A percentile compares a stretch with the other conserved stretches of the same genome.
Evolutionary conservation across 1,140 invertebrate genomes (phyloP).

Genomic region (Hesperophylax magnus): DNA sequence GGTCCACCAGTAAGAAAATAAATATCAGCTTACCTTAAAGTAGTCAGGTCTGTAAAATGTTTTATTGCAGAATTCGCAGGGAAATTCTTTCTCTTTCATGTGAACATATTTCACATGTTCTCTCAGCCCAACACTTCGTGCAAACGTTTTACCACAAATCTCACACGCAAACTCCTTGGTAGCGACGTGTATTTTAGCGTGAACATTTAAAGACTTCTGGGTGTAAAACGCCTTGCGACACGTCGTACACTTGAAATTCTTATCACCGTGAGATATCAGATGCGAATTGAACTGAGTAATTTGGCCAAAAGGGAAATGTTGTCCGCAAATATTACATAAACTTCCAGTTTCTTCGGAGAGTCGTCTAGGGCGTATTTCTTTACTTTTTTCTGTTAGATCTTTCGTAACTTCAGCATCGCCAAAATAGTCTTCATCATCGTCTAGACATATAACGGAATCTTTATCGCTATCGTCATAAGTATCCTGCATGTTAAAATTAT

Average conservation of each 20-base stretch:
- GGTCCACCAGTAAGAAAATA: too few species aligned
- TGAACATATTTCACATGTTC: conserved; percentile 18
- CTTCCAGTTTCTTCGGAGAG: not conserved
- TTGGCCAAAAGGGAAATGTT: not conserved
- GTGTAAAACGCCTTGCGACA: conserved; percentile 24
- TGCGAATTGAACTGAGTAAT: conserved; percentile 3
- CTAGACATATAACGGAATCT: not conserved
- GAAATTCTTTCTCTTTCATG: not conserved
- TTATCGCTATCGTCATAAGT: too few species aligned
- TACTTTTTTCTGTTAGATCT: not conserved
- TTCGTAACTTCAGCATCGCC: not conserved
- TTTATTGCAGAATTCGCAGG: conserved; percentile 14
- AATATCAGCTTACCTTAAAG: conserved; percentile 7
- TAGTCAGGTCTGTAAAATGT: conserved; percentile 9
- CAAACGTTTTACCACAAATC: conserved; percentile 22
- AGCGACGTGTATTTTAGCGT: conserved; percentile 3
- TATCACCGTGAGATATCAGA: conserved; percentile 1
- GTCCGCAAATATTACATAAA: conserved; percentile 21
- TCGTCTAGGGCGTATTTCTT: not conserved
- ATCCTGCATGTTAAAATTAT: not conserved
- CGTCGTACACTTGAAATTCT: not conserved
- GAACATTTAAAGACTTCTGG: not conserved
- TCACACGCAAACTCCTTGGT: conserved; percentile 24
- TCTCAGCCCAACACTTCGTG: not conserved
- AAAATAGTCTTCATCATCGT: not conserved